phyloP scores from a whole-genome alignment of 2,888 invertebrate genomes.

The Tortrix viridana region DNA sequence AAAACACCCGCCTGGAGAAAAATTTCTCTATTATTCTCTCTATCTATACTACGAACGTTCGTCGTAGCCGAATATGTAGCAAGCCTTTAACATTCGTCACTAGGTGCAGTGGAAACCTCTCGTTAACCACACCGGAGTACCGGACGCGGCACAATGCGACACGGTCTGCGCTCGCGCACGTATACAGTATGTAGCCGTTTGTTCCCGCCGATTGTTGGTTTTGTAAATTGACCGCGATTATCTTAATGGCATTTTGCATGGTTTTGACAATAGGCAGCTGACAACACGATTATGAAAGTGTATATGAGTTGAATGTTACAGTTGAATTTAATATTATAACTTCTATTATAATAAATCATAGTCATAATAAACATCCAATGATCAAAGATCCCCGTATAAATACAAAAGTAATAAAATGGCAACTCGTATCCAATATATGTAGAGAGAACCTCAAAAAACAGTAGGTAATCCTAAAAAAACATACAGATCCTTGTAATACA shows the following conservation, averaged over 20 bases:
- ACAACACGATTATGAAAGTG: slow-evolving; percentile 1
- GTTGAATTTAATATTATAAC: background rate
- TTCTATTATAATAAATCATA: background rate
- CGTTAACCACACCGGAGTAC: slow-evolving; percentile 37
- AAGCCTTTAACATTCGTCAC: slow-evolving; percentile 6
- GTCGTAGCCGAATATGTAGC: background rate
- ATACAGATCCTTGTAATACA: background rate
- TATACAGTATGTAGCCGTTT: slow-evolving; percentile 3
- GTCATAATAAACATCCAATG: too few species aligned
- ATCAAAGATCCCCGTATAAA: too few species aligned
- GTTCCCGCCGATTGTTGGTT: slow-evolving; percentile 29
- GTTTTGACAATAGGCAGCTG: slow-evolving; percentile 29
- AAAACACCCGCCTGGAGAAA: too few species aligned
- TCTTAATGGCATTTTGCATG: slow-evolving; percentile 25
- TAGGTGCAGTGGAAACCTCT: slow-evolving; percentile 10
- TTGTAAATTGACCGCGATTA: slow-evolving; percentile 31
- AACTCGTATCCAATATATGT: background rate
- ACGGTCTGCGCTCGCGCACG: slow-evolving; percentile 33
- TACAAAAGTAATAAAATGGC: too few species aligned
- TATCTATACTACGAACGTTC: background rate
- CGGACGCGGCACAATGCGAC: slow-evolving; percentile 38
- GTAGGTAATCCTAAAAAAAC: background rate
- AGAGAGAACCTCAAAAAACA: background rate
- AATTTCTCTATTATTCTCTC: too few species aligned
- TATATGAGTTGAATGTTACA: background rate